Conservation (phyloP, 2,113 vertebrate species). For the Sinocyclocheilus anshuiensis region DNA sequence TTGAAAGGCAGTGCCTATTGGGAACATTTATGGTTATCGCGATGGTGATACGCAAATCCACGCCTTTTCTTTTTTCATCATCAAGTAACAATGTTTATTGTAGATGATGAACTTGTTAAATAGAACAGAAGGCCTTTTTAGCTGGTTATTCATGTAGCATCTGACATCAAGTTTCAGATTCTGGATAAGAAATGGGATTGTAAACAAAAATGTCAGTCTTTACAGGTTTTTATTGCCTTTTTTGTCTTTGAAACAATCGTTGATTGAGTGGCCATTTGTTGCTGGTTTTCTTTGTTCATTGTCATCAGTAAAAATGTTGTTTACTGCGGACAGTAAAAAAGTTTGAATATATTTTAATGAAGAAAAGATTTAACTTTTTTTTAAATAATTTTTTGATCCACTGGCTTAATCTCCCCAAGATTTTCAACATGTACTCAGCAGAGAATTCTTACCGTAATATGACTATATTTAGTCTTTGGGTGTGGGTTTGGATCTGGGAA, state of each 20-base stretch:
- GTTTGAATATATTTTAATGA: constrained; percentile 20
- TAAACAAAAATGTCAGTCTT: not conserved
- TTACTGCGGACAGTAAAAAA: too few relatives aligned
- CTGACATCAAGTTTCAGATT: not conserved
- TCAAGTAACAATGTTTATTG: not conserved
- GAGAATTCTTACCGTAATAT: not conserved
- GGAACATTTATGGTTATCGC: not conserved
- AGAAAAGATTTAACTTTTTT: constrained; percentile 1
- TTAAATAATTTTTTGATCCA: not conserved
- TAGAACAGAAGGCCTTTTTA: not conserved
- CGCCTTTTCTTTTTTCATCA: not conserved
- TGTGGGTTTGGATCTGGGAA: constrained; percentile 5
- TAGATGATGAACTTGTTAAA: not conserved
- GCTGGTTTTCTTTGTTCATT: constrained; percentile 6
- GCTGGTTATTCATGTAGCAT: not conserved
- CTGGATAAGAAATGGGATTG: not conserved
- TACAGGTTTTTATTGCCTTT: not conserved
- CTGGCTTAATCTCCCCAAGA: constrained; percentile 24
- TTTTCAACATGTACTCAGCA: constrained; percentile 19
- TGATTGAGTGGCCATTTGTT: constrained; percentile 4
- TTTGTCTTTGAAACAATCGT: constrained; percentile 5
- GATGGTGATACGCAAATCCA: not conserved
- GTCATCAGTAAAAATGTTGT: constrained; percentile 1
- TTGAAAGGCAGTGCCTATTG: not conserved
- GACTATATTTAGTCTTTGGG: constrained; percentile 42